Evolutionary conservation across 1,140 invertebrate genomes (phyloP), one percentile per base, ranked within the genome.

Genomic region (Pachyrhynchus sulphureomaculatus): DNA sequence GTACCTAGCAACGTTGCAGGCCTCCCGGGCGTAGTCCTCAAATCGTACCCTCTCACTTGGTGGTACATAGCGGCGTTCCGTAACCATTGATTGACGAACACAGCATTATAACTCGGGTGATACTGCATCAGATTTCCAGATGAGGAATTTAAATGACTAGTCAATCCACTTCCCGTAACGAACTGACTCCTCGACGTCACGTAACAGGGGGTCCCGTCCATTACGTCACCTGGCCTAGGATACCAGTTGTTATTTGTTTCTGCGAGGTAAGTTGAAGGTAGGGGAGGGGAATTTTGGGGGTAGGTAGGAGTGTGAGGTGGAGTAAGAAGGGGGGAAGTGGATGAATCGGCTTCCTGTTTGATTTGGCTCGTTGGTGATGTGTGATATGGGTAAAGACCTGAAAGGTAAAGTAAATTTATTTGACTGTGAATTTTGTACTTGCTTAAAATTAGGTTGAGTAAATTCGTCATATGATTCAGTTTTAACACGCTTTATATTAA

Each of bases 281-380:
- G 75, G 51, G 74, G 77, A 76, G 74, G 77, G 69, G 78, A 57
- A 68, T 47, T 66, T 53, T 39, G 47, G 26, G 74, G 70, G 66
- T 86, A 86, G 10, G 87, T 87, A 32, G 87, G 87, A 49, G 87
- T 88, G 39, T 86, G 84, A 4, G 88, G 88, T 17, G 88, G 87
- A 41, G 88, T 89, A 49, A 88, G 75, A 64, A 86, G 77, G 6
- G 85, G 82, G 13, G 84, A 85, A 26, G 80, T 73, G 12, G 61
- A 62, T 44, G 77, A 80, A 51, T 83, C 83, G 49, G 83, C 79
- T 29, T 87, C 85, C 64, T 84, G 78, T 71, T 86, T 86, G 26
- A 86, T 82, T 65, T 73, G 62, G 10, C 23, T 15, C 29, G 24
- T 10, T n/a, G 48, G 3, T 4, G 33, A 18, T 3, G n/a, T 57